Conservation (phyloP, 2,113 vertebrate genomes). For the Saccopteryx bilineata region DNA sequence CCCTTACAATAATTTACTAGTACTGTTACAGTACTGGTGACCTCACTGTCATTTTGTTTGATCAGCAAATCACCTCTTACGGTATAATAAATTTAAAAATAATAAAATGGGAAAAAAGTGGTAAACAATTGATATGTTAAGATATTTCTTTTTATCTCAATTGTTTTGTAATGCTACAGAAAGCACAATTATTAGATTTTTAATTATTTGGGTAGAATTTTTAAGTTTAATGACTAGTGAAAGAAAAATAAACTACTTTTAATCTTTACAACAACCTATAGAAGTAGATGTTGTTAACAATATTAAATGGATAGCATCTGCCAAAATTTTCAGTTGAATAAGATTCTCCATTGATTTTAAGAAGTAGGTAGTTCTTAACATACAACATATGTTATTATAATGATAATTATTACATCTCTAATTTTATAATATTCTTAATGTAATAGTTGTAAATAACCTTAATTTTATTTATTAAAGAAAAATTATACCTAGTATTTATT, state of each 20-base stretch:
- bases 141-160: neutral
- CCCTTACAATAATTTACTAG: neutral
- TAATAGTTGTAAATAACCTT: neutral
- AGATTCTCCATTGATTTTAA: neutral
- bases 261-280: neutral
- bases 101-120: neutral
- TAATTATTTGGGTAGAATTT: neutral
- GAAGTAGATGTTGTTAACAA: neutral
- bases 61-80: conserved; percentile 19
- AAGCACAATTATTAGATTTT: neutral
- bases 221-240: neutral
- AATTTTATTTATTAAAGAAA: neutral
- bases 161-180: neutral
- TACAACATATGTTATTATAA: neutral
- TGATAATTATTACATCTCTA: neutral
- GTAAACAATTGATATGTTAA: neutral
- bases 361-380: neutral
- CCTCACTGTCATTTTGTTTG: neutral
- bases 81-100: conserved; percentile 15
- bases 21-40: neutral
- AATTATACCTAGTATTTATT: neutral
- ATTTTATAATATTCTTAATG: neutral
- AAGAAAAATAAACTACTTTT: neutral
- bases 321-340: neutral
- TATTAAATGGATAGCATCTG: neutral